Percentiles rank a stretch among this genome's conserved stretches.
phyloP scores from a whole-genome alignment of 2,113 vertebrate genomes.

The Leptosomus discolor region DNA sequence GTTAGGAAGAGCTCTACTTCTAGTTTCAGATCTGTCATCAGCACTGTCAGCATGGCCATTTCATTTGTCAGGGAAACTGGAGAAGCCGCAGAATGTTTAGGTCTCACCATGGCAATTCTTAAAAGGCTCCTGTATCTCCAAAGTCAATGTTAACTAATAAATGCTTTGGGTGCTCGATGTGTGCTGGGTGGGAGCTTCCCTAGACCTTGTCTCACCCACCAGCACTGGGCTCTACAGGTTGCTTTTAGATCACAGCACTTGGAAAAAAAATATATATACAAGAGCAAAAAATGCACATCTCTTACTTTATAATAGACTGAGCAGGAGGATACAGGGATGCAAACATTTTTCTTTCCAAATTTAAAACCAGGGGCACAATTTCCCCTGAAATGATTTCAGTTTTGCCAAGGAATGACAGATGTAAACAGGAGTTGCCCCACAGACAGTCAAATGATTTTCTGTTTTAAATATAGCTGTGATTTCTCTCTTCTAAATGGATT shows the following conservation, averaged over 20 bases:
- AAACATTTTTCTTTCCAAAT: not conserved
- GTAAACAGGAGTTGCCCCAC: not conserved
- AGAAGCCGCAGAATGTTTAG: not conserved
- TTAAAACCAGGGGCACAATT: not conserved
- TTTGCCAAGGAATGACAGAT: not conserved
- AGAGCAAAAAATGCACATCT: not conserved
- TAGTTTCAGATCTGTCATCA: not conserved
- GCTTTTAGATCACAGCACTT: not conserved
- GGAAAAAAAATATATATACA: not conserved
- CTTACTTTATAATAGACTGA: not conserved
- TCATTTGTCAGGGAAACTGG: not conserved
- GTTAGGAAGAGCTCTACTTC: not conserved
- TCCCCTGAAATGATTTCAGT: not conserved
- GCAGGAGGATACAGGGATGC: not conserved
- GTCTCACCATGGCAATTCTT: not conserved
- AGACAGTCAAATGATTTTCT: not conserved
- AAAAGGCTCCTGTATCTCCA: not conserved
- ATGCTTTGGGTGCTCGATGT: not conserved
- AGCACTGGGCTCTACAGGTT: not conserved
- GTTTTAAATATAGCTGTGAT: not conserved
- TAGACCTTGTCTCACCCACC: not conserved
- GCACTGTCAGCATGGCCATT: not conserved
- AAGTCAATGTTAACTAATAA: not conserved
- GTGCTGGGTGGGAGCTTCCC: not conserved
- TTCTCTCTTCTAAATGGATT: conserved; percentile 1